Conservation (phyloP, 2,797 vertebrate genomes). For the Arrhamphus sclerolepis region DNA sequence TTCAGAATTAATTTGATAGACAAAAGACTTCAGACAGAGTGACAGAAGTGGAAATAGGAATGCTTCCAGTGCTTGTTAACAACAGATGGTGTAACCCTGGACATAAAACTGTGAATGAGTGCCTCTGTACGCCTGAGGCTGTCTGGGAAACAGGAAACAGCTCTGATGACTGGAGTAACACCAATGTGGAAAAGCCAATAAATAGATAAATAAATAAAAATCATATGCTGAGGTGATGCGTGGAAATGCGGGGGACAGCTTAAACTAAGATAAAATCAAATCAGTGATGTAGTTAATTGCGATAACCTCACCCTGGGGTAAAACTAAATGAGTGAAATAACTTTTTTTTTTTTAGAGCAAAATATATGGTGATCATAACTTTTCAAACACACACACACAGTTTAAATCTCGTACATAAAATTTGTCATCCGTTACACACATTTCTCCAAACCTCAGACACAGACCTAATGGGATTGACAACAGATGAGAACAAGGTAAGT, state of each 20-base stretch:
- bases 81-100: no score
- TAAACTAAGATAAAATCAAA: neutral
- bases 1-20: no score
- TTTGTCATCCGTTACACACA: neutral
- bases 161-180: neutral
- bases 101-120: no score
- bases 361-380: neutral
- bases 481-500: neutral
- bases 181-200: neutral
- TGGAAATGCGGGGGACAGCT: neutral
- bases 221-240: neutral
- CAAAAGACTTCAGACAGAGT: no score
- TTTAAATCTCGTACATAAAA: no score
- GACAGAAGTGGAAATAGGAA: no score
- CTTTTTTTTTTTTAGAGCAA: neutral
- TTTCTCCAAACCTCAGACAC: constrained; percentile 8
- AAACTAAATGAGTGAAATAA: neutral
- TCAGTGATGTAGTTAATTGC: neutral
- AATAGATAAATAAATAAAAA: no score
- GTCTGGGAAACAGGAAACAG: neutral
- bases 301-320: neutral
- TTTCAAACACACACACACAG: neutral
- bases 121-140: no score
- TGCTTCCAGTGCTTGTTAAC: no score
- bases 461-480: constrained; percentile 5